Evolutionary conservation across 1,140 invertebrate genomes (phyloP), one percentile per base, ranked within the genome.

Genomic region (Pseudomyrmex sp.): DNA sequence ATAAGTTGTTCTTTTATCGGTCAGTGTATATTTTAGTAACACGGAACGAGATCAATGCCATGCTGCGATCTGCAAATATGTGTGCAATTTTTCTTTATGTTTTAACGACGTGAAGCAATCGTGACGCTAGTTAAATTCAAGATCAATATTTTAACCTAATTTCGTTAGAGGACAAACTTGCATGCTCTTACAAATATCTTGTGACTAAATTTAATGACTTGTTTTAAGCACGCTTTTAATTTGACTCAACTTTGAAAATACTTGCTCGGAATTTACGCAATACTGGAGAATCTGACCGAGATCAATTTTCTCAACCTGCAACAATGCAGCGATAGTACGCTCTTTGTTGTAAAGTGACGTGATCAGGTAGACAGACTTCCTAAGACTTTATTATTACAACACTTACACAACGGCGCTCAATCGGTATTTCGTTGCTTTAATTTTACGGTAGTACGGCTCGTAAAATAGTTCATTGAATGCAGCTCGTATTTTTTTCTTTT

Each of bases 401-500:
- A 73, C 70, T 20, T 58, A 61, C 54, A 61, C 54, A 20, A 59
- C 18, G n/a, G 46, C 74, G 61, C 23, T 48, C 74, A 54, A 44
- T 13, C 48, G 74, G 74, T 76, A 76, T 48, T 76, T 76, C 65
- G 65, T 56, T 61, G 61, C 74, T 61, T 82, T 82, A 73, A 82
- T 82, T 82, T 35, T 82, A 54, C 69, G 68, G 66, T 77, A 77
- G 59, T 26, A 48, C 15, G n/a, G 44, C 0, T 26, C 26, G 26
- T 56, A 70, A 58, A 59, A 15, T 70, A 59, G 44, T 72, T 58
- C 35, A 23, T 9, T 61, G 23, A 50, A 65, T 48, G 15, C 10
- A 54, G 26, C 13, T 12, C 23, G 54, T 35, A 1, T 9, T 48
- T 2, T 62, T 13, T 13, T 58, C n/a, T 66, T 65, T 46, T 15